A percentile compares a stretch with the other conserved stretches of the same genome.
phyloP scores from a whole-genome alignment of 2,888 invertebrate species.

The Troides aeacus region DNA sequence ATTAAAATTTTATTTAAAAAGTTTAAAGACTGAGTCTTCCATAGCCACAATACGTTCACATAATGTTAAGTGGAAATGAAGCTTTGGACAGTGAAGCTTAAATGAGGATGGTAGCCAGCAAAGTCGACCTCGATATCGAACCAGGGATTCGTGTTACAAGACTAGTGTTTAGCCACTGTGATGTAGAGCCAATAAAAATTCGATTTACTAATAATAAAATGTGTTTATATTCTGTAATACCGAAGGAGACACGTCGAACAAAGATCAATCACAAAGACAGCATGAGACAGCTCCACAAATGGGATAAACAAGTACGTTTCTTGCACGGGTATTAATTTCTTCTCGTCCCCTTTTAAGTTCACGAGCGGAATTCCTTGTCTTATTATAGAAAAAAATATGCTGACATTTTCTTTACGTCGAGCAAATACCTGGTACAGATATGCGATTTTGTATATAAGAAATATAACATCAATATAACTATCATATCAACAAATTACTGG shows the following conservation, averaged over 20 bases:
- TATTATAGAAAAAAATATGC: slow-evolving; percentile 8
- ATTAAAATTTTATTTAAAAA: too few relatives aligned
- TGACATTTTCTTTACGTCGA: slow-evolving; percentile 16
- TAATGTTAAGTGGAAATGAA: too few relatives aligned
- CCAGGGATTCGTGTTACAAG: too few relatives aligned
- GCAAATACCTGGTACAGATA: slow-evolving; percentile 9
- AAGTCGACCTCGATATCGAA: too few relatives aligned
- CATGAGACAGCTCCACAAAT: slow-evolving; percentile 11
- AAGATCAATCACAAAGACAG: slow-evolving; percentile 1
- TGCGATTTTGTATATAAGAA: not conserved
- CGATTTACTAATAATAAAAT: not conserved
- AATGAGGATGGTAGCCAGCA: too few relatives aligned
- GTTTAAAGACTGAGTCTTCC: too few relatives aligned
- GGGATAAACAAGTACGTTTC: slow-evolving; percentile 17
- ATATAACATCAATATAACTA: too few relatives aligned
- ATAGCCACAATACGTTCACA: too few relatives aligned
- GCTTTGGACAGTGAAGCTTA: too few relatives aligned
- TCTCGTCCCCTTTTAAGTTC: slow-evolving; percentile 20
- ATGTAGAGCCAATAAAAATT: too few relatives aligned
- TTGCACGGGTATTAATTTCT: slow-evolving; percentile 16
- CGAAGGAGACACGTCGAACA: not conserved
- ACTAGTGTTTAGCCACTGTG: too few relatives aligned
- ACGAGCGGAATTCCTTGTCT: slow-evolving; percentile 15
- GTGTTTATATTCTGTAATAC: not conserved
- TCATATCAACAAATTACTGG: too few relatives aligned